phyloP scores from a whole-genome alignment of 2,113 vertebrate species.

The Alethe diademata region DNA sequence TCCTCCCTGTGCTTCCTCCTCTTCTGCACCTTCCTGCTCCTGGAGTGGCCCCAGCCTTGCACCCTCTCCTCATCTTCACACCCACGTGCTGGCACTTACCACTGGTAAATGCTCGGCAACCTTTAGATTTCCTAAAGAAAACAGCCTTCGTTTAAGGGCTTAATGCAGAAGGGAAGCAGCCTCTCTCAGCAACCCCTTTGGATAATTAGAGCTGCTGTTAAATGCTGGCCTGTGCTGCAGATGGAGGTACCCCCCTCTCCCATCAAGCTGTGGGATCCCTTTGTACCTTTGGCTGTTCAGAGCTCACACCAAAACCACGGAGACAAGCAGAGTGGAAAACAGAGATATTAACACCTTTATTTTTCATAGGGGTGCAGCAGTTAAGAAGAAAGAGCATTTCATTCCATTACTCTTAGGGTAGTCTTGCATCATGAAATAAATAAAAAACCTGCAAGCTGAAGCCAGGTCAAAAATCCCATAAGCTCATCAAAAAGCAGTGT shows the following conservation, averaged over 20 bases:
- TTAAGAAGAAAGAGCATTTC: not conserved
- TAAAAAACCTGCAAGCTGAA: not conserved
- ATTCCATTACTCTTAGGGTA: not conserved
- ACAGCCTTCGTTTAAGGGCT: not conserved
- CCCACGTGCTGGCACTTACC: not conserved
- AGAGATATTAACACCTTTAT: not conserved
- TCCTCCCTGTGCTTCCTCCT: not conserved
- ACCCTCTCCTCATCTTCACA: not conserved
- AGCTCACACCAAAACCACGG: not conserved
- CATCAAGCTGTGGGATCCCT: not conserved
- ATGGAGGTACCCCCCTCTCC: not conserved
- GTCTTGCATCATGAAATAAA: not conserved
- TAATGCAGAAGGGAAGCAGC: not conserved
- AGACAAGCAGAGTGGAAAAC: not conserved
- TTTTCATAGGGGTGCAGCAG: not conserved
- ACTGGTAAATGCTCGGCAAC: not conserved
- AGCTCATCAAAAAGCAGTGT: not conserved
- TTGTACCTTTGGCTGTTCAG: not conserved
- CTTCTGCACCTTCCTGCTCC: not conserved
- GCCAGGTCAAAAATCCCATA: not conserved
- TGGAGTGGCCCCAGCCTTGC: not conserved
- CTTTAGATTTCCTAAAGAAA: not conserved
- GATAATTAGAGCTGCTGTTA: not conserved
- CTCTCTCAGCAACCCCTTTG: not conserved
- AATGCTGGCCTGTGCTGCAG: not conserved